phyloP scores from a whole-genome alignment of 2,888 invertebrate genomes.

The Rhagium mordax region DNA sequence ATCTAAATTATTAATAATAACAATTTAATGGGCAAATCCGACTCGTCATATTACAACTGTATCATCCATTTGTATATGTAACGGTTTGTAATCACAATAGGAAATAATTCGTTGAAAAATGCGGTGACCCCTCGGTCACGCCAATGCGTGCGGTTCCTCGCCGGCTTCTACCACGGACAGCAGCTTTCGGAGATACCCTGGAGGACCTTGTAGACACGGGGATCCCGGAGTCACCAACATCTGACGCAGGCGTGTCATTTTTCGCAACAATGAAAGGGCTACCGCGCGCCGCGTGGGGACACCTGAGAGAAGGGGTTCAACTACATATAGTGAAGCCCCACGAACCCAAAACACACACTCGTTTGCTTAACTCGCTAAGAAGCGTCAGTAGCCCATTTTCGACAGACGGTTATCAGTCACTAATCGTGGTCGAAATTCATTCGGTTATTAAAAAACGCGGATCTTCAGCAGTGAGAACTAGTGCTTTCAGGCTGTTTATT shows the following conservation, averaged over 20 bases:
- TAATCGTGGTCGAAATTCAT: conserved; percentile 73
- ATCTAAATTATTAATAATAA: no score
- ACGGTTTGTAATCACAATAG: no score
- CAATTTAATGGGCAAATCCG: no score
- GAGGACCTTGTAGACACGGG: conserved; percentile 51
- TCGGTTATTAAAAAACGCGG: conserved; percentile 67
- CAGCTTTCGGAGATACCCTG: conserved; percentile 48
- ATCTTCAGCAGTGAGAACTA: conserved; percentile 69
- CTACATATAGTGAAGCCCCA: conserved; percentile 67
- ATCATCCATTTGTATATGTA: no score
- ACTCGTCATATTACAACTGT: no score
- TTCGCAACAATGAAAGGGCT: conserved; percentile 69
- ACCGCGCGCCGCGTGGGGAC: conserved; percentile 72
- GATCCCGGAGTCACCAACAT: conserved; percentile 67
- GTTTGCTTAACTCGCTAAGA: conserved; percentile 66
- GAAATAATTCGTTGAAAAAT: neutral
- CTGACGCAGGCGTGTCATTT: conserved; percentile 77
- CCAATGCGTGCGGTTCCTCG: conserved; percentile 16
- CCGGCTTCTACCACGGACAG: conserved; percentile 22
- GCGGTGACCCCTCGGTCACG: conserved; percentile 1
- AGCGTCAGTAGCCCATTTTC: conserved; percentile 58
- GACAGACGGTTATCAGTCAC: conserved; percentile 67
- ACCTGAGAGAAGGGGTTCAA: conserved; percentile 64
- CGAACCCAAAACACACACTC: conserved; percentile 61
- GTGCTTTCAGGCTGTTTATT: conserved; percentile 65